Evolutionary conservation across 2,113 vertebrate species (phyloP).

Genomic region (Alosa alosa): DNA sequence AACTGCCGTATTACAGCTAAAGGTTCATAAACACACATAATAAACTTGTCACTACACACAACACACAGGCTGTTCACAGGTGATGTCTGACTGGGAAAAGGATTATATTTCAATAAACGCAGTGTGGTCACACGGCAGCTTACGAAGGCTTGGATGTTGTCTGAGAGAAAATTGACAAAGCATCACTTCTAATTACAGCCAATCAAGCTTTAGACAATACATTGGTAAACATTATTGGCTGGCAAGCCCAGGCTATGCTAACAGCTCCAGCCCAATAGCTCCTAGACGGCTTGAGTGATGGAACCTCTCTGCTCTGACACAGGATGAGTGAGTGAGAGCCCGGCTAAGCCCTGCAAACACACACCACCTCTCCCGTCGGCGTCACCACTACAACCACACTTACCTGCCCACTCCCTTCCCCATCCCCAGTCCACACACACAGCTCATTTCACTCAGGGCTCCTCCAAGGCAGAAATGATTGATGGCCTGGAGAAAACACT

Average conservation of each 20-base stretch:
- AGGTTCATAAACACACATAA: background rate
- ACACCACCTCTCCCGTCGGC: background rate
- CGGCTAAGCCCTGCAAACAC: constrained; percentile 8
- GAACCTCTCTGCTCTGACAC: background rate
- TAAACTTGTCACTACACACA: background rate
- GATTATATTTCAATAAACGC: background rate
- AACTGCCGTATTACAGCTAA: background rate
- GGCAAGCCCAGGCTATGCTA: background rate
- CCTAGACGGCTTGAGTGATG: background rate
- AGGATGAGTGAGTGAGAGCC: constrained; percentile 33
- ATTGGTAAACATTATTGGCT: background rate
- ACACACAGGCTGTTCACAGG: background rate
- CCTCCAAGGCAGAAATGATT: constrained; percentile 59
- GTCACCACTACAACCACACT: background rate
- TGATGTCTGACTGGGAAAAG: background rate
- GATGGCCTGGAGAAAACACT: constrained; percentile 65
- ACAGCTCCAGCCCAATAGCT: background rate
- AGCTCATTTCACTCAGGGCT: constrained; percentile 58
- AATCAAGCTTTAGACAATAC: background rate
- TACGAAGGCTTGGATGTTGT: too few relatives aligned
- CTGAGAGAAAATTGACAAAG: background rate
- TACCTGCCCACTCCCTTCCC: constrained; percentile 34
- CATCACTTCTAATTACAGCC: background rate
- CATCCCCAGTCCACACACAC: constrained; percentile 9
- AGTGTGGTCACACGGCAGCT: too few relatives aligned